Evolutionary conservation across 2,113 vertebrate genomes (phyloP), one percentile per base, ranked within the genome.

Genomic region (Gopherus evgoodei): DNA sequence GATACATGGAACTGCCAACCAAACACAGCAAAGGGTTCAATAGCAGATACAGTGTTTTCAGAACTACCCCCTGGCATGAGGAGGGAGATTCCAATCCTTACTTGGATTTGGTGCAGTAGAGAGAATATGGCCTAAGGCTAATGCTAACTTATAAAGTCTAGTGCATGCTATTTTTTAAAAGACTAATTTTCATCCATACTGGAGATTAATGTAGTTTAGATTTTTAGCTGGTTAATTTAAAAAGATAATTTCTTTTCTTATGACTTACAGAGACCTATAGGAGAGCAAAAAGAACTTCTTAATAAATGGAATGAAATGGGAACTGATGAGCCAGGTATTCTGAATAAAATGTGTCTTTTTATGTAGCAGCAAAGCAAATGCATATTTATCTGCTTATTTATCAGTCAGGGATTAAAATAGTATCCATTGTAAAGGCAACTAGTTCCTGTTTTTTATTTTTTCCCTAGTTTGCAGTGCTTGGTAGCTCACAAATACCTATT

Each of bases 271-370:
- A 99, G 99, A 93, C 98, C 99, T 19, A 87, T 96, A 83, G 97
- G 56, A 90, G 99, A 99, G 96, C 99, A 99, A 98, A 99, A 99
- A 97, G 99, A 99, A 92, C 98, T 99, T 84, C 97, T 98, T 93
- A 99, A 97, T 98, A 99, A 99, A 96, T 99, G 99, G 99, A 99
- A 99, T 97, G 99, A 99, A 98, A 99, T 99, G 99, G 99, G 99
- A 96, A 99, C 99, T 2, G 99, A 99, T 94, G 99, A 99, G 96
- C 99, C 99, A 98, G 99, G 99, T 99, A 98, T 81, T 50, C 57
- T 53, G 44, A 93, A 78, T 50, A 85, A 57, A 88, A 84, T 16
- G 11, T 87, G 21, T 4, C 6, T 87, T 81, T 49, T 92, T 94
- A 83, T 87, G 5, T 44, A 31, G 90, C 24, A 8, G 1, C 72